A percentile compares a stretch with the other conserved stretches of the same genome.
Evolutionary conservation across 2,888 invertebrate species (phyloP).

Genomic region (Ormyrus rosae): DNA sequence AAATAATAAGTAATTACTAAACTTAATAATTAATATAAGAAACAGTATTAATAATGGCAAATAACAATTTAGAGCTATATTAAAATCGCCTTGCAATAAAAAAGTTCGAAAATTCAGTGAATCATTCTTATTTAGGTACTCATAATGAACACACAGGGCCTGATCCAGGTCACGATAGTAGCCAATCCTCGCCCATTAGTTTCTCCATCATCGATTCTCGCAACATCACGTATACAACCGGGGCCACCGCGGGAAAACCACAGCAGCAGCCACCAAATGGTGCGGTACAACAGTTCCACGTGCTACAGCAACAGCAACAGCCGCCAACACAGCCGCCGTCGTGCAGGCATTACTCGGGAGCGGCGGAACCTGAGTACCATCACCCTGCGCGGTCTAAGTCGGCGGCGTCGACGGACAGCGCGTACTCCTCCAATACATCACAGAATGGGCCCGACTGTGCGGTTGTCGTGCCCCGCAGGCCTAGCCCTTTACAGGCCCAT

Average conservation of each 20-base stretch:
- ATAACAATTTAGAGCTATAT: too few relatives aligned
- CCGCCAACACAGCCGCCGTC: constrained; percentile 65
- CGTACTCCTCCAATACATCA: constrained; percentile 80
- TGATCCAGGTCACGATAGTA: constrained; percentile 76
- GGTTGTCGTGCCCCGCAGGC: constrained; percentile 81
- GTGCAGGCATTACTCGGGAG: constrained; percentile 82
- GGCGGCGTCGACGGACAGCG: constrained; percentile 80
- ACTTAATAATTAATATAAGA: too few relatives aligned
- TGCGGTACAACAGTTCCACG: constrained; percentile 63
- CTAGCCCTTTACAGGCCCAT: constrained; percentile 83
- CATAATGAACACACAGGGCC: constrained; percentile 44
- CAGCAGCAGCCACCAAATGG: constrained; percentile 62
- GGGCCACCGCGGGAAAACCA: constrained; percentile 72
- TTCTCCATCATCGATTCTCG: constrained; percentile 86
- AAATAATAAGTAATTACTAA: background rate
- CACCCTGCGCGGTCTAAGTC: constrained; percentile 79
- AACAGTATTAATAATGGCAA: too few relatives aligned
- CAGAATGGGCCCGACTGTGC: constrained; percentile 82
- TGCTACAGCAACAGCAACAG: constrained; percentile 64
- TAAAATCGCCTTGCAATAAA: too few relatives aligned
- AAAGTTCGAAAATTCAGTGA: too few relatives aligned
- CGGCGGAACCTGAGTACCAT: constrained; percentile 81
- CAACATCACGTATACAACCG: constrained; percentile 80
- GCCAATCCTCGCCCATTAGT: constrained; percentile 85
- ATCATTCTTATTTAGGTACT: constrained; percentile 12